These are phyloP conservation scores for Agrotis puta DNA, from an alignment of 2,888 invertebrate genomes.

Conservation along the genomic window DNA sequence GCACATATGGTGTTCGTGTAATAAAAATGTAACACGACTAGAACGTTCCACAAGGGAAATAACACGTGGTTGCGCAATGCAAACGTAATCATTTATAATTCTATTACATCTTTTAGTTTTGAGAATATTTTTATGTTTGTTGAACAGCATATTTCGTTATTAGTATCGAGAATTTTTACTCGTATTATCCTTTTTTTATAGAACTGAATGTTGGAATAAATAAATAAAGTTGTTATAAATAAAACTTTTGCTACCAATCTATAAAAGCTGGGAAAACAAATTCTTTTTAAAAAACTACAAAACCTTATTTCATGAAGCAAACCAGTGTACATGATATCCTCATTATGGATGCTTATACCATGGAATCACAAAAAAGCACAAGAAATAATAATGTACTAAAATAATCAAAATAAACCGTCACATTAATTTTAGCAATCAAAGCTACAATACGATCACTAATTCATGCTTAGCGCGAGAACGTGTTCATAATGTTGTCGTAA, in stretches of 20 bases:
- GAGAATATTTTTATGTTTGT: slow-evolving; percentile 9
- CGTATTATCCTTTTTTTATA: not conserved
- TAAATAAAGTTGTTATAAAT: not conserved
- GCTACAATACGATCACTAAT: slow-evolving; percentile 22
- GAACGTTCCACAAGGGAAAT: slow-evolving; percentile 47
- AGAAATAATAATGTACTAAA: not conserved
- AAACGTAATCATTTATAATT: slow-evolving; percentile 36
- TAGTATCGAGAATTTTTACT: not conserved
- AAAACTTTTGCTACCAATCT: not conserved
- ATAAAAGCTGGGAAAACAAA: not conserved
- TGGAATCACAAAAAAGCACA: not conserved
- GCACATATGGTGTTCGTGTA: not conserved
- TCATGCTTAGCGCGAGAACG: not conserved
- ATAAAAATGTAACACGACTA: slow-evolving; percentile 7
- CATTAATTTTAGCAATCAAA: slow-evolving; percentile 14
- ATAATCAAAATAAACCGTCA: slow-evolving; percentile 19
- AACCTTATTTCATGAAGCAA: not conserved
- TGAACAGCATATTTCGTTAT: slow-evolving; percentile 17
- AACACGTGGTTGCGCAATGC: slow-evolving; percentile 15
- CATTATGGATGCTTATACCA: not conserved
- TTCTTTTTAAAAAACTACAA: not conserved
- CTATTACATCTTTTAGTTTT: slow-evolving; percentile 15
- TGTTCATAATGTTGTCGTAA: slow-evolving; percentile 35
- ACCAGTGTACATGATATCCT: not conserved
- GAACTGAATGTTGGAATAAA: not conserved